Evolutionary conservation across 1,140 invertebrate genomes (phyloP).

Genomic region (Lutraria rhynchaena): DNA sequence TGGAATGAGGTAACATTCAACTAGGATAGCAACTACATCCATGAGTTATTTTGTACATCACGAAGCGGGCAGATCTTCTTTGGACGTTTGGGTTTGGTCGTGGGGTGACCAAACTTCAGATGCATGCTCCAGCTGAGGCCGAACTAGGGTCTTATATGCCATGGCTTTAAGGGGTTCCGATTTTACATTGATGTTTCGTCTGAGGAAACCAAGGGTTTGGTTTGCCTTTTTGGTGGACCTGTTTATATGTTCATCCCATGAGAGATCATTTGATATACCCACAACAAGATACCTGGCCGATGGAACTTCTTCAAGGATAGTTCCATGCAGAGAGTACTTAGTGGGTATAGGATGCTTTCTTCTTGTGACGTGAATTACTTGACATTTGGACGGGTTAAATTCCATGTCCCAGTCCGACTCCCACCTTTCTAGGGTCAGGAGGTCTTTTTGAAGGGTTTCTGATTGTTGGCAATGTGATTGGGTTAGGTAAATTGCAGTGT

Average conservation of each 20-base stretch:
- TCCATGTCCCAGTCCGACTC: conserved; percentile 46
- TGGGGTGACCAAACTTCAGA: conserved; percentile 4
- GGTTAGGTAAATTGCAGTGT: conserved; percentile 23
- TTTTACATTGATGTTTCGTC: conserved; percentile 1
- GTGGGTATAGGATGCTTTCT: conserved; percentile 6
- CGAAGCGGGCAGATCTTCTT: neutral
- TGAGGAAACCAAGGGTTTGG: neutral
- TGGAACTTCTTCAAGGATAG: neutral
- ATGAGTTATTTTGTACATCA: conserved; percentile 13
- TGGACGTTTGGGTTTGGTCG: conserved; percentile 4
- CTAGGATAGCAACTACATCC: conserved; percentile 18
- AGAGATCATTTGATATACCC: conserved; percentile 17
- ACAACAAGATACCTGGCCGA: conserved; percentile 34
- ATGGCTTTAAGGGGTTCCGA: conserved; percentile 22
- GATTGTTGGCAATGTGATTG: neutral
- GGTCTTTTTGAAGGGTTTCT: conserved; percentile 4
- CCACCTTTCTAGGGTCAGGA: conserved; percentile 15
- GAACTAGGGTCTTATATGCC: conserved; percentile 11
- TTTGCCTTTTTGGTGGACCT: conserved; percentile 10
- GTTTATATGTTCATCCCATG: conserved; percentile 42
- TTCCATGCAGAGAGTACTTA: conserved; percentile 7
- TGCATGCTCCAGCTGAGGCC: conserved; percentile 10
- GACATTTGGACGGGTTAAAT: conserved; percentile 49
- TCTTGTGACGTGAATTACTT: conserved; percentile 32
- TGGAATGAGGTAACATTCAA: neutral